Evolutionary conservation across 2,113 vertebrate species (phyloP).

Genomic region (Pelmatolapia mariae): DNA sequence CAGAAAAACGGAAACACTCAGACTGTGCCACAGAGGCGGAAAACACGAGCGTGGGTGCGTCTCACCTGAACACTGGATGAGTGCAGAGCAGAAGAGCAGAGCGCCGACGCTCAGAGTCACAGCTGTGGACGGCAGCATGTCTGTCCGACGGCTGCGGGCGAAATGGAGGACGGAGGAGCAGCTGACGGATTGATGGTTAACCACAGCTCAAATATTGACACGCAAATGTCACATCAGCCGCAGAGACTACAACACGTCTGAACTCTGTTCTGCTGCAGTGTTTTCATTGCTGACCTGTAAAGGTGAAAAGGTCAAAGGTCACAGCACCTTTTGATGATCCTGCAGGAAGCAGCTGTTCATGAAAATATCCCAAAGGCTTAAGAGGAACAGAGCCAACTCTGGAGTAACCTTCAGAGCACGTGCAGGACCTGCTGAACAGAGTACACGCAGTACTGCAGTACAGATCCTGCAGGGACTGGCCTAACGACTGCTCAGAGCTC

Average conservation of each 20-base stretch:
- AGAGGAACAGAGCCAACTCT: not conserved
- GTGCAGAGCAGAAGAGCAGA: not conserved
- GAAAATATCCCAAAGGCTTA: not conserved
- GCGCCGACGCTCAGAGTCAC: not conserved
- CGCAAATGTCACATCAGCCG: not conserved
- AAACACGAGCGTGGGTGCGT: not conserved
- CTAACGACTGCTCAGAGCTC: not conserved
- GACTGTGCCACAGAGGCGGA: accelerated
- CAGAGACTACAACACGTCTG: not conserved
- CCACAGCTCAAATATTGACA: constrained; percentile 57
- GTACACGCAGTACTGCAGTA: not conserved
- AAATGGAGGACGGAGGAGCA: not conserved
- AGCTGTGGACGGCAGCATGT: not conserved
- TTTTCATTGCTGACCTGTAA: not conserved
- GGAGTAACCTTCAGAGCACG: accelerated
- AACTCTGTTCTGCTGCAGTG: not conserved
- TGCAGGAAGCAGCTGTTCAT: not conserved
- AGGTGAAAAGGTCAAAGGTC: not conserved
- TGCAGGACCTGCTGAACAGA: not conserved
- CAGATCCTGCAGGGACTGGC: not conserved
- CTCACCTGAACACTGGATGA: constrained; percentile 37
- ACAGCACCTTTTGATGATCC: not conserved
- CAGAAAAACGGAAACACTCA: not conserved
- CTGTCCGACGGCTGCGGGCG: not conserved
- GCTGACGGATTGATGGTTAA: constrained; percentile 22